Percentiles rank a stretch among this genome's conserved stretches.
Evolutionary conservation across 2,797 vertebrate species (phyloP).

Genomic region (Sphenopsis melanotis): DNA sequence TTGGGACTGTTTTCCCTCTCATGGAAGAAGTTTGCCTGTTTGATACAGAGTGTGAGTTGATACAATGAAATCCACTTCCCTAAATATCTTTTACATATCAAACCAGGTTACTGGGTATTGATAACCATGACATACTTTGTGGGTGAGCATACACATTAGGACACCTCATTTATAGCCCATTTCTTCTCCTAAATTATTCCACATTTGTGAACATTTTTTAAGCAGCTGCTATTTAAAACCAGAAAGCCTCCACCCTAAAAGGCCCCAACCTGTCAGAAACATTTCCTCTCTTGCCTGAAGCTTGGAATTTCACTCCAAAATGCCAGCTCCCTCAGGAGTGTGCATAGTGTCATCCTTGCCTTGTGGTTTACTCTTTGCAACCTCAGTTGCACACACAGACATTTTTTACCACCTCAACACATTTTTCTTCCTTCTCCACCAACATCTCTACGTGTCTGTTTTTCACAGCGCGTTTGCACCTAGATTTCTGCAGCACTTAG

Average conservation of each 20-base stretch:
- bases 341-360: not conserved
- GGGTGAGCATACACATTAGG: not conserved
- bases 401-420: not conserved
- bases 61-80: not conserved
- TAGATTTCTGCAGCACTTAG: not conserved
- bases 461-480: not conserved
- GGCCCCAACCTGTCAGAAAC: constrained; percentile 52
- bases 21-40: not conserved
- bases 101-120: not conserved
- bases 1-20: not conserved
- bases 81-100: not conserved
- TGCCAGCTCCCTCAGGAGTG: not conserved
- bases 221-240: constrained; percentile 32
- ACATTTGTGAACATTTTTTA: constrained; percentile 19
- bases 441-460: not conserved
- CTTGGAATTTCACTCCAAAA: constrained; percentile 41
- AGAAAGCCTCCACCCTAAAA: constrained; percentile 45
- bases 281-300: constrained; percentile 51
- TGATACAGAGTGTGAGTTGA: not conserved
- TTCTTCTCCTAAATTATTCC: constrained; percentile 18
- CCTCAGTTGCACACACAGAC: not conserved
- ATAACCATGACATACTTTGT: not conserved
- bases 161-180: not conserved
- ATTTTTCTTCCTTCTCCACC: not conserved
- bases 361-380: not conserved